phyloP scores from a whole-genome alignment of 2,797 vertebrate species.

The Scolopax rusticola region DNA sequence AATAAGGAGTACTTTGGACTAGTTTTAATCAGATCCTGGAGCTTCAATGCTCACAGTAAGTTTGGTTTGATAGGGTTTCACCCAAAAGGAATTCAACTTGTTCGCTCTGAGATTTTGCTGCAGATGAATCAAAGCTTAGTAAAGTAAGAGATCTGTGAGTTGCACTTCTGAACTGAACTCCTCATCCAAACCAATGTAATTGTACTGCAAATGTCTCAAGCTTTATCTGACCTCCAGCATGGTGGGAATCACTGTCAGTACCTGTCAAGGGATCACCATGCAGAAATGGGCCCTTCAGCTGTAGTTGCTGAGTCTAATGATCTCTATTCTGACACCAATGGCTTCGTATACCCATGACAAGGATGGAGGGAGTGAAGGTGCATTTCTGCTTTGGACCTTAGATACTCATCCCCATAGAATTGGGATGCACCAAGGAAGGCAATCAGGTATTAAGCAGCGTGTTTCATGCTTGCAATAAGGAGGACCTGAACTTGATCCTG shows the following conservation, averaged over 20 bases:
- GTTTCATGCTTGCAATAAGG: neutral
- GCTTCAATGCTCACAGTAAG: neutral
- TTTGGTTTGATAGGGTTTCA: neutral
- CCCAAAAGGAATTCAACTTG: neutral
- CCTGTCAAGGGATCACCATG: neutral
- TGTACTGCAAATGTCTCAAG: neutral
- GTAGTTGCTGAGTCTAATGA: neutral
- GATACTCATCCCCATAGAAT: neutral
- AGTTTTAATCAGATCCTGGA: neutral
- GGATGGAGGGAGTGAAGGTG: neutral
- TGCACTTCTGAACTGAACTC: neutral
- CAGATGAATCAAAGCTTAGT: neutral
- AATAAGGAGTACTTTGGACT: neutral
- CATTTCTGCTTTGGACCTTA: neutral
- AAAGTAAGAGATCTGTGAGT: neutral
- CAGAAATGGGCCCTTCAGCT: neutral
- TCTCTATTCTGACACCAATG: neutral
- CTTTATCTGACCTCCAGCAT: neutral
- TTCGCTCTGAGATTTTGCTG: neutral
- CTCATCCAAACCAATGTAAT: no score
- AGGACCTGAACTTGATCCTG: neutral
- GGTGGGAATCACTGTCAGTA: neutral
- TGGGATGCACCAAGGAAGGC: neutral
- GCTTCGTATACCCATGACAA: rapidly evolving
- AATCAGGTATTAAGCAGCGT: neutral